Base-by-base conservation (phyloP, 2,113 vertebrate genomes). In the Ophthalmolycus amberensis region DNA sequence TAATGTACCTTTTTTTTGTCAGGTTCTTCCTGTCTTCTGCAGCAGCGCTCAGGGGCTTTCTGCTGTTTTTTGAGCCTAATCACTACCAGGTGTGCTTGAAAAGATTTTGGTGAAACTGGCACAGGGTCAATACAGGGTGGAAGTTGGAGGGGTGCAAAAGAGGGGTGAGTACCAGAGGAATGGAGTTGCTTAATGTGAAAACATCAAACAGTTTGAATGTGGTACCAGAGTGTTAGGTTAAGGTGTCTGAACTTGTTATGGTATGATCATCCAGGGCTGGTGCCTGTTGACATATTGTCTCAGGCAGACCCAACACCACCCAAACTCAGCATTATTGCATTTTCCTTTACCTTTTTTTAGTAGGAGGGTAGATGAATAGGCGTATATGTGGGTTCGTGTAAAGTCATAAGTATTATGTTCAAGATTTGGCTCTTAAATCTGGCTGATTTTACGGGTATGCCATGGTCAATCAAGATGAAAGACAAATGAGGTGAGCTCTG, bases 51-150 rank as follows among this genome's bases (percentile, higher is more conserved):
- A 44, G 66, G 72, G 84, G 87, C 84, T 90, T 88, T 89, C 62
- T 80, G 79, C 84, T 84, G 82, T 85, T 92, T 93, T 93, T 93
- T 90, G 88, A 91, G 87, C 77, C 86, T 95, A 95, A 95, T 90
- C 92, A 93, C 90, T 91, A 93, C 92, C 95, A 96, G 93, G 93
- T 95, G 95, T 85, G 67, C 85, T 83, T 90, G 84, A 80, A 92
- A 89, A 90, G 71, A 71, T 94, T 91, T 91, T 92, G 88, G 91
- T 68, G 62, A 88, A 89, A 86, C 84, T 95, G 93, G 90, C 91
- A 90, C 80, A 70, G 65, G 90, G 89, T 93, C 86, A 92, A 76
- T 67, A 87, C 56, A 18, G 67, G 75, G 75, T 86, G 76, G 80
- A 70, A 27, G 77, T 25, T n/a, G 74, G 77, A 68, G 85, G 86